Evolutionary conservation across 2,888 invertebrate genomes (phyloP), one percentile per base, ranked within the genome.

Genomic region (Clunio marinus): DNA sequence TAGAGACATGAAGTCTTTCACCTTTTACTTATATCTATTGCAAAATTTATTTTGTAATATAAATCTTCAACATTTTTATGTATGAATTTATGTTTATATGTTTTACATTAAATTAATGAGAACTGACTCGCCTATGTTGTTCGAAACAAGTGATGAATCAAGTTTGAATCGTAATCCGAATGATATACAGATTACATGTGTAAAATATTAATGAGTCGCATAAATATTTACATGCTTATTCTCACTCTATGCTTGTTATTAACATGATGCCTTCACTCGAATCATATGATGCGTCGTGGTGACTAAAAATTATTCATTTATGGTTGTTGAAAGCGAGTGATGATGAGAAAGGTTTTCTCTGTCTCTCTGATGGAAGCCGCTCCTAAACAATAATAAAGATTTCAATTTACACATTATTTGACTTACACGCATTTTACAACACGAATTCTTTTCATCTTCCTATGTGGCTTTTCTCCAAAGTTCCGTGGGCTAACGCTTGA

Each of bases 191-290:
- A 57, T 57, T 57, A 57, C 55, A 57, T 57, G 55, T 57, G 27
- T 57, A 57, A 57, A 57, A 24, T 57, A 57, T 57, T 57, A 57
- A 57, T 57, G 55, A 25, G n/a, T 25, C 55, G 20, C 25, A 57
- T 57, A 57, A 57, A 57, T 57, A 57, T 57, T 57, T 57, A 57
- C 22, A 51, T 24, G 51, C 55, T 10, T 24, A 25, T 25, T 20
- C 55, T 25, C 55, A 24, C 41, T 57, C 24, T 41, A 10, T 32
- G 32, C 32, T 32, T 32, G 32, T 8, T 32, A n/a, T 32, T 41
- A 41, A 10, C 41, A n/a, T n/a, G n/a, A n/a, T n/a, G n/a, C n/a
- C n/a, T n/a, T n/a, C n/a, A n/a, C n/a, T n/a, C n/a, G n/a, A n/a
- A n/a, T n/a, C n/a, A n/a, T n/a, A n/a, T n/a, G n/a, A n/a, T n/a